These are phyloP conservation scores for Volucella zonaria DNA, from an alignment of 2,888 invertebrate genomes.

Conservation along the genomic window DNA sequence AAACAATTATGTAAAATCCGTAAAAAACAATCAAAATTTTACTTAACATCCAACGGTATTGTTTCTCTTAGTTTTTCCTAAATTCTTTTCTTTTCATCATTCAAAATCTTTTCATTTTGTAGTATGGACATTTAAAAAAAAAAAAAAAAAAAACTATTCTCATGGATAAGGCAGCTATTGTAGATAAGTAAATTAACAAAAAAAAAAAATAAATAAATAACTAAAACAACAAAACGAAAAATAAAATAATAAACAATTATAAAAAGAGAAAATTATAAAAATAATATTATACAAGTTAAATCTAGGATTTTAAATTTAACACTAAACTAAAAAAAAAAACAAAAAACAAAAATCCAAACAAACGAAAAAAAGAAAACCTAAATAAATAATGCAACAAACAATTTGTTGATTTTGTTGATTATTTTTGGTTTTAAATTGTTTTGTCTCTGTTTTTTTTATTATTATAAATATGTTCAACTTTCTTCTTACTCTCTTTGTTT, in stretches of 20 bases:
- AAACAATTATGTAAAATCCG: constrained; percentile 34
- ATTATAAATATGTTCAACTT: background rate
- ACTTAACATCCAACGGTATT: constrained; percentile 75
- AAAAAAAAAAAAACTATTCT: constrained; percentile 81
- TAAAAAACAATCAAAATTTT: constrained; percentile 62
- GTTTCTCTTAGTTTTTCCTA: constrained; percentile 38
- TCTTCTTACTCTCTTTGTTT: background rate
- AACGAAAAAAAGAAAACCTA: constrained; percentile 68
- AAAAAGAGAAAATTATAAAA: background rate
- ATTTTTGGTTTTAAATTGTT: constrained; percentile 23
- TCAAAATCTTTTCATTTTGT: constrained; percentile 39
- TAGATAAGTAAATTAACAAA: constrained; percentile 81
- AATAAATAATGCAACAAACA: constrained; percentile 52
- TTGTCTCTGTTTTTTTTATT: constrained; percentile 24
- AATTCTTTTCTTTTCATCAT: constrained; percentile 15
- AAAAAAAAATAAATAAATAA: constrained; percentile 52
- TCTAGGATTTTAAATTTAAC: constrained; percentile 70
- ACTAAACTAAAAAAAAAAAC: constrained; percentile 74
- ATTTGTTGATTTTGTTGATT: constrained; percentile 29
- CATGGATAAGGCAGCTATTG: constrained; percentile 83
- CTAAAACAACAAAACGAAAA: no score
- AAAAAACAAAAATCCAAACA: constrained; percentile 73
- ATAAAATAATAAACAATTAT: no score
- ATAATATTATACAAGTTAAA: constrained; percentile 58
- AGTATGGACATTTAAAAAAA: constrained; percentile 63